Conservation (phyloP, 2,113 vertebrate species). For the Carlito syrichta region DNA sequence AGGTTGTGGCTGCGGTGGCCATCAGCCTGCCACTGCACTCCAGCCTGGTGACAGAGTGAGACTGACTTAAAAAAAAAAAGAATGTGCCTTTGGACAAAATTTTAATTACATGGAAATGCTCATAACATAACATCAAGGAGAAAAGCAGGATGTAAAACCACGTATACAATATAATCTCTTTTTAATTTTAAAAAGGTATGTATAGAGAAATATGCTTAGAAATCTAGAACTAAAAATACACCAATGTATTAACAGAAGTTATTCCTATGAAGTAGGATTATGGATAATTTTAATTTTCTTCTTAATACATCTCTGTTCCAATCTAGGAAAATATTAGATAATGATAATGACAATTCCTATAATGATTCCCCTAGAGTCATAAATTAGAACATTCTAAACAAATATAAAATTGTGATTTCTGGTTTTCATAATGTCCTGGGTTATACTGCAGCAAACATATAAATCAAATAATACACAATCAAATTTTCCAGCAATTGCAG, state of each 20-base stretch:
- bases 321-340: background rate
- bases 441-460: background rate
- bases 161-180: background rate
- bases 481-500: rapidly evolving
- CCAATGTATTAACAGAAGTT: background rate
- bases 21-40: no score
- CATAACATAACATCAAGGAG: background rate
- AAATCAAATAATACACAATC: background rate
- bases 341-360: background rate
- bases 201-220: background rate
- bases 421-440: background rate
- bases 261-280: background rate
- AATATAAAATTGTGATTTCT: background rate
- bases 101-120: background rate
- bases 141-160: background rate
- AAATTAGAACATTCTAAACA: background rate
- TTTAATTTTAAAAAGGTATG: background rate
- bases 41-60: no score
- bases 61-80: no score
- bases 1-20: no score
- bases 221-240: background rate
- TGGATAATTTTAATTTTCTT: background rate
- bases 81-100: background rate
- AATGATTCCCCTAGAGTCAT: background rate
- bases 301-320: background rate